These are phyloP conservation scores for Furcula furcula DNA, from an alignment of 2,888 invertebrate genomes.

Conservation along the genomic window DNA sequence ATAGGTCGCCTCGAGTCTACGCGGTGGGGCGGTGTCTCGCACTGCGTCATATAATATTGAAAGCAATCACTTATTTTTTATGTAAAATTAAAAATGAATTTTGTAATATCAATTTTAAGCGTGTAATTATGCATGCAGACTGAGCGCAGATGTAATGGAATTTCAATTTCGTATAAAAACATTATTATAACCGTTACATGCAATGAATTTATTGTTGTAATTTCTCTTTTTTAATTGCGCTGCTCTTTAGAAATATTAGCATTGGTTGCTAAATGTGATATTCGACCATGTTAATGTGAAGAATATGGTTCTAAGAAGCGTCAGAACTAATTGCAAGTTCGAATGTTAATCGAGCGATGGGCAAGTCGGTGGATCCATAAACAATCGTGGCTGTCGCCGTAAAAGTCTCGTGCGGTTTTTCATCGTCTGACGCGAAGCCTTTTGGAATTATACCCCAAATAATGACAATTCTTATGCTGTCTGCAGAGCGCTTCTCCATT, in stretches of 20 bases:
- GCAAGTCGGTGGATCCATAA: conserved; percentile 57
- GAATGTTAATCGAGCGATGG: conserved; percentile 62
- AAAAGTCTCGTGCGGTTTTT: conserved; percentile 75
- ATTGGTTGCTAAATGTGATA: conserved; percentile 1
- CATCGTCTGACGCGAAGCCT: conserved; percentile 55
- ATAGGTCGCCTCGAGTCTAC: conserved; percentile 35
- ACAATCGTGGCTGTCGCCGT: conserved; percentile 64
- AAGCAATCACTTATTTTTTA: conserved; percentile 32
- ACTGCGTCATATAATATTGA: conserved; percentile 35
- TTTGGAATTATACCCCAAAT: conserved; percentile 65
- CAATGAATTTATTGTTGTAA: no score
- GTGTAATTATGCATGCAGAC: conserved; percentile 13
- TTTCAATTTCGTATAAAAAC: no score
- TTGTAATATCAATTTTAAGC: conserved; percentile 14
- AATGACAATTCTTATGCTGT: conserved; percentile 55
- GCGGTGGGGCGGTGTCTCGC: conserved; percentile 35
- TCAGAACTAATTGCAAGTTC: conserved; percentile 54
- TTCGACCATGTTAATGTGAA: background rate
- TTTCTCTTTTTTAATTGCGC: no score
- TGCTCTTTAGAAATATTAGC: no score
- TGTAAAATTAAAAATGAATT: conserved; percentile 21
- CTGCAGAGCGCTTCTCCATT: conserved; percentile 34
- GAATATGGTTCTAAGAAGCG: conserved; percentile 33
- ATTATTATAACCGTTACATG: no score
- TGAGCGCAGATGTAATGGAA: no score